Percentiles rank a stretch among this genome's conserved stretches.
Evolutionary conservation across 2,113 vertebrate genomes (phyloP).

Genomic region (Eulacestoma nigropectus): DNA sequence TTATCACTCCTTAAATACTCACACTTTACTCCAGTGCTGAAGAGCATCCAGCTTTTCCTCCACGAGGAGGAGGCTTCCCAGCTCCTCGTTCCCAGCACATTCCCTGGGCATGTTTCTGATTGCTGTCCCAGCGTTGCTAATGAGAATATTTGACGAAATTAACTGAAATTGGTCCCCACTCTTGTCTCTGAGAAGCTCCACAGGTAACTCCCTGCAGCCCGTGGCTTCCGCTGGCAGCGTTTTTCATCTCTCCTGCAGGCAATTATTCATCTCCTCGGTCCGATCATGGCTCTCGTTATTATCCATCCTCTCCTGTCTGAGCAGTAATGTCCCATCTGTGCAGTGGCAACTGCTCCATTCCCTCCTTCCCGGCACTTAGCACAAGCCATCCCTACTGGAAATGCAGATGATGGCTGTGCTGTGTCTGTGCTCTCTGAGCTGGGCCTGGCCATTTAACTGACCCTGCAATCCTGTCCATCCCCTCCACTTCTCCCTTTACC

Average conservation of each 20-base stretch:
- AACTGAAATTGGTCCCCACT: not conserved
- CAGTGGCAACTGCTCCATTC: not conserved
- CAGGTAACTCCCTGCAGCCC: not conserved
- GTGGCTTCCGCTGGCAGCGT: not conserved
- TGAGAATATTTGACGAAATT: not conserved
- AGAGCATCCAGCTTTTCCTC: not conserved
- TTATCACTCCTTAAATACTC: not conserved
- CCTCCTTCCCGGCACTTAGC: not conserved
- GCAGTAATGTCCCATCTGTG: not conserved
- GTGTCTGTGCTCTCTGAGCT: not conserved
- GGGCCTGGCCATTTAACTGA: accelerated
- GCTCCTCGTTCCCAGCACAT: accelerated
- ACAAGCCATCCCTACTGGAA: not conserved
- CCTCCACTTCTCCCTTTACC: not conserved
- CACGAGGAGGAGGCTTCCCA: not conserved
- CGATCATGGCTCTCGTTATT: not conserved
- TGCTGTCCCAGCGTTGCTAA: not conserved
- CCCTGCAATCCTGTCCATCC: not conserved
- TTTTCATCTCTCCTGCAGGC: not conserved
- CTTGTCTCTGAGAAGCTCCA: not conserved
- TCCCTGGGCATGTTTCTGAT: not conserved
- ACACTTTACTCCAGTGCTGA: not conserved
- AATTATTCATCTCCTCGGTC: not conserved
- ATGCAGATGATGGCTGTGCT: accelerated
- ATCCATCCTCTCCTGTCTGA: not conserved